Evolutionary conservation across 2,797 vertebrate species (phyloP), one percentile per base, ranked within the genome.

Genomic region (Oreochromis grahami): DNA sequence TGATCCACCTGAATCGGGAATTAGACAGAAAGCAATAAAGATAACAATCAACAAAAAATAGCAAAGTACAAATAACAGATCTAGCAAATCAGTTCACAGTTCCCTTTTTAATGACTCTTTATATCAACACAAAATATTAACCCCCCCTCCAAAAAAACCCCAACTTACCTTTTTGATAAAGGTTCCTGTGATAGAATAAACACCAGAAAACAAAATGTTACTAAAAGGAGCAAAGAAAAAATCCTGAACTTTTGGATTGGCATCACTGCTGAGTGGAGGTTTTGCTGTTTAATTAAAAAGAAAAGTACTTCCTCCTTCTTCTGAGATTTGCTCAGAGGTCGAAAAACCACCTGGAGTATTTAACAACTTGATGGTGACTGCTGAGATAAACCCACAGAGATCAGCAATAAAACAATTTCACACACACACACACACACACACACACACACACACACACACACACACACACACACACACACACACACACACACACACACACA

Each of bases 91-190:
- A 53, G 12, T 13, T 26, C 11, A 13, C 5, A 53, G 3, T 53
- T 53, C 10, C n/a, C n/a, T 24, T 53, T 53, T 21, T 15, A 48
- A n/a, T 8, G 34, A 11, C 3, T 8, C 8, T 15, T 19, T 72
- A 74, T 41, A 2, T 43, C 11, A 6, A 8, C 2, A 24, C 1
- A n/a, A 50, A 21, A 53, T 19, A 36, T 13, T 41, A 41, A 26
- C 26, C 26, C 26, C 26, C 26, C 26, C 26, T 4, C 26, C 4
- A 4, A 4, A 26, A 26, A 26, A 26, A 24, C 3, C 24, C 3
- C 45, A 76, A 58, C 89, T 84, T 82, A 94, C 93, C 86, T 51
- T 17, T 8, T 2, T 32, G 58, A 50, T 3, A 88, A 15, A 21
- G 29, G 2, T 41, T 4, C 48, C 76, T 70, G 78, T 10, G 51